Evolutionary conservation across 1,140 invertebrate species (phyloP), one percentile per base, ranked within the genome.

Genomic region (Nasonia longicornis): DNA sequence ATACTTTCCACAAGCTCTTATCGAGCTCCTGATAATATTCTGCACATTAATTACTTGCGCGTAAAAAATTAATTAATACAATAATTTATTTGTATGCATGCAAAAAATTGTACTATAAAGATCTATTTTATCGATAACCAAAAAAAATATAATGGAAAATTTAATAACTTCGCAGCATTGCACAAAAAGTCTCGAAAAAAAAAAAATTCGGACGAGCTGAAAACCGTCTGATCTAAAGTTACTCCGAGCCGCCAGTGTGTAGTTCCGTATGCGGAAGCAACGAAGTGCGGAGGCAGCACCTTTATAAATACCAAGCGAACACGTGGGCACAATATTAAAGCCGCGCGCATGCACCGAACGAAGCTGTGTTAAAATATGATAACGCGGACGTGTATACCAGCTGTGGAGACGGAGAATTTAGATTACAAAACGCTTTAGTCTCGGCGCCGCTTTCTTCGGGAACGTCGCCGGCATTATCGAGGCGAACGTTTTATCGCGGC

Each of bases 311-410:
- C 38, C 71, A 48, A 45, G 20, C 14, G 38, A 72, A 52, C 71
- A 73, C 71, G 35, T 71, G 69, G 31, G 20, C 20, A 42, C 35
- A 20, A 58, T 8, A 29, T 71, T 38, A 42, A 42, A 71, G 69
- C 35, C 29, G 69, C 31, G 69, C 14, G 69, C 14, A 35, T 71
- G 69, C 69, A 71, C 31, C 20, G 69, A n/a, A 71, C 69, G 69
- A 71, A 8, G 16, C 29, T 35, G n/a, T 71, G 66, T 42, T 35
- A 42, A 71, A 42, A 38, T 71, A 71, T 42, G 35, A 71, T 71
- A 71, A 71, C 10, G 35, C 14, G 2, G 31, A 7, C 67, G 3
- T 70, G 12, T 67, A n/a, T 29, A 29, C 64, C 45, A 48, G 45
- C 45, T 48, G 45, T 48, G 3, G 26, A 70, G 14, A 31, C 7